Conservation (phyloP, 2,888 invertebrate species). For the Ormyrus rosae region DNA sequence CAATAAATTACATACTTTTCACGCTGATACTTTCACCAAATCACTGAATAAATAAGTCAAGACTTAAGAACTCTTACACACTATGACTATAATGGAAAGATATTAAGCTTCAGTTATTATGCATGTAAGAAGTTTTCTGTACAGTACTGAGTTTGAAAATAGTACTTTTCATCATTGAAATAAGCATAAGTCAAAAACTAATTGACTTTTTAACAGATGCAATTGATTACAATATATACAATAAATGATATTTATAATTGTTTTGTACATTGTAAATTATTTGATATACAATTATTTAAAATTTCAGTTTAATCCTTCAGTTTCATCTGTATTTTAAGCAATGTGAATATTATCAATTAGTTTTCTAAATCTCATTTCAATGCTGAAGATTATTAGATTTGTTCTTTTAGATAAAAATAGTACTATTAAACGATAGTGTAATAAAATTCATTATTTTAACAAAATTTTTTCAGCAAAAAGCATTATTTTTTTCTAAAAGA, state of each 20-base stretch:
- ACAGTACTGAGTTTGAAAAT: constrained; percentile 37
- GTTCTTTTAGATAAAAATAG: constrained; percentile 35
- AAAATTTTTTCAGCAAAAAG: not conserved
- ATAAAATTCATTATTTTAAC: constrained; percentile 1
- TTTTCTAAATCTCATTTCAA: constrained; percentile 30
- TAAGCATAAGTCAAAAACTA: constrained; percentile 40
- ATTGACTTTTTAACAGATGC: constrained; percentile 37
- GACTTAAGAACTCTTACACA: constrained; percentile 34
- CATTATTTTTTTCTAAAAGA: constrained; percentile 42
- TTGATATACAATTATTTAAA: constrained; percentile 1
- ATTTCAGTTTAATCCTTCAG: not conserved
- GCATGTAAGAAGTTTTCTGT: constrained; percentile 26
- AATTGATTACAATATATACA: constrained; percentile 31
- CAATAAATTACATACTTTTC: constrained; percentile 41
- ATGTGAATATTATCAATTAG: constrained; percentile 22
- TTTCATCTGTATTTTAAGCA: constrained; percentile 2
- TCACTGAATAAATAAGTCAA: constrained; percentile 46
- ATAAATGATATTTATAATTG: constrained; percentile 8
- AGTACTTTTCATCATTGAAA: constrained; percentile 14
- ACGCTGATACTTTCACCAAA: constrained; percentile 43
- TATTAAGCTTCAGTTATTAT: constrained; percentile 40
- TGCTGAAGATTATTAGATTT: constrained; percentile 25
- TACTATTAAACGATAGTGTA: constrained; percentile 7
- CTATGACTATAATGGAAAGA: constrained; percentile 37
- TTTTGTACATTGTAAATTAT: constrained; percentile 17